Evolutionary conservation across 1,140 invertebrate genomes (phyloP).

Genomic region (Hesperophylax magnus): DNA sequence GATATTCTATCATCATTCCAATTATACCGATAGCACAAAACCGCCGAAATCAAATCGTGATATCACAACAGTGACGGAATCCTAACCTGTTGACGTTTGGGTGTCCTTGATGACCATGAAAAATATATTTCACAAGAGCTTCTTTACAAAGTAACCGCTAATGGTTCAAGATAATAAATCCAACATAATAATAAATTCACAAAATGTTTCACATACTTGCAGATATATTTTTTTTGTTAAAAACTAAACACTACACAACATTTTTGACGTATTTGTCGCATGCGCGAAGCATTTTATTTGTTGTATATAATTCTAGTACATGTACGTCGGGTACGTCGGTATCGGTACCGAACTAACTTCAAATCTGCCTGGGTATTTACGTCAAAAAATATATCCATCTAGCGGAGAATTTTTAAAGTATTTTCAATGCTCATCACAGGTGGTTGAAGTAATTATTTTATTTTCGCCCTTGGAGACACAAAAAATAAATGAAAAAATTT

Average conservation of each 20-base stretch:
- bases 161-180: not conserved
- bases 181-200: not conserved
- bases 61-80: not conserved
- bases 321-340: too few relatives aligned
- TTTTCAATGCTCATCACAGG: not conserved
- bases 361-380: too few relatives aligned
- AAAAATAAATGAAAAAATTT: too few relatives aligned
- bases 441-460: not conserved
- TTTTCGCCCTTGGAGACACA: not conserved
- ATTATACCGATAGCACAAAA: too few relatives aligned
- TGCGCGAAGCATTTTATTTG: conserved; percentile 6
- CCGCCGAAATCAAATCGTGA: too few relatives aligned
- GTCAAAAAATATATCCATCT: conserved; percentile 7
- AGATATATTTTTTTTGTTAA: not conserved
- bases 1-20: too few relatives aligned
- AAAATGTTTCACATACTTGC: not conserved
- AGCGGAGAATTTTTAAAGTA: not conserved
- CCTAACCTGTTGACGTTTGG: conserved; percentile 32
- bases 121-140: not conserved
- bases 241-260: conserved; percentile 23
- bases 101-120: conserved; percentile 16
- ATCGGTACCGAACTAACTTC: too few relatives aligned
- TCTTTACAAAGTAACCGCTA: not conserved
- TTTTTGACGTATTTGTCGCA: conserved; percentile 24
- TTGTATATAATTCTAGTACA: too few relatives aligned